Evolutionary conservation across 1,140 invertebrate species (phyloP).

Genomic region (Pseudomyrmex flavicornis): DNA sequence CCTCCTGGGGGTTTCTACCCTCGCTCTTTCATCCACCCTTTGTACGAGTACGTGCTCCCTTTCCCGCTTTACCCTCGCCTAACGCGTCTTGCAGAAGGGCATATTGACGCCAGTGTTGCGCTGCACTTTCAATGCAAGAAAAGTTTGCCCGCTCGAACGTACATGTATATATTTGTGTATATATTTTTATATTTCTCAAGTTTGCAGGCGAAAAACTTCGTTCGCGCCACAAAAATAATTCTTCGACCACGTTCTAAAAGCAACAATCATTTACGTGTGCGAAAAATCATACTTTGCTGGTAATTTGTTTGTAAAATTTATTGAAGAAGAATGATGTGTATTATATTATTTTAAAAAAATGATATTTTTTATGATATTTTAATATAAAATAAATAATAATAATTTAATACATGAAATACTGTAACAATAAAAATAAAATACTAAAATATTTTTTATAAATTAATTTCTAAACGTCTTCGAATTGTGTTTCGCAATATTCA

Average conservation of each 20-base stretch:
- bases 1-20: slow-evolving; percentile 59
- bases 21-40: slow-evolving; percentile 64
- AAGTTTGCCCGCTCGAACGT: slow-evolving; percentile 1
- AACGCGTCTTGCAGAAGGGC: slow-evolving; percentile 1
- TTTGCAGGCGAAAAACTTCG: slow-evolving; percentile 11
- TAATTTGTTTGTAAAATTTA: background rate
- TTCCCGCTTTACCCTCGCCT: slow-evolving; percentile 55
- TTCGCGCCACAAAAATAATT: slow-evolving; percentile 8
- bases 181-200: no score
- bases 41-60: slow-evolving; percentile 64
- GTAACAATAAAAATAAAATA: no score
- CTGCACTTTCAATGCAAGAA: slow-evolving; percentile 40
- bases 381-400: no score
- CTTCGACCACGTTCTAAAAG: background rate
- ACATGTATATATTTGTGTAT: background rate
- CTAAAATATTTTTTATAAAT: no score
- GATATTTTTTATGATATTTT: no score
- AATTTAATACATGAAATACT: no score
- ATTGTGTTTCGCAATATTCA: background rate
- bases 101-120: slow-evolving; percentile 28
- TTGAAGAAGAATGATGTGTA: no score
- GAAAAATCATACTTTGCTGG: background rate
- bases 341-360: no score
- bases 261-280: no score
- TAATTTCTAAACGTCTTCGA: background rate